Evolutionary conservation across 2,113 vertebrate species (phyloP), one percentile per base, ranked within the genome.

Genomic region (Antennarius striatus): DNA sequence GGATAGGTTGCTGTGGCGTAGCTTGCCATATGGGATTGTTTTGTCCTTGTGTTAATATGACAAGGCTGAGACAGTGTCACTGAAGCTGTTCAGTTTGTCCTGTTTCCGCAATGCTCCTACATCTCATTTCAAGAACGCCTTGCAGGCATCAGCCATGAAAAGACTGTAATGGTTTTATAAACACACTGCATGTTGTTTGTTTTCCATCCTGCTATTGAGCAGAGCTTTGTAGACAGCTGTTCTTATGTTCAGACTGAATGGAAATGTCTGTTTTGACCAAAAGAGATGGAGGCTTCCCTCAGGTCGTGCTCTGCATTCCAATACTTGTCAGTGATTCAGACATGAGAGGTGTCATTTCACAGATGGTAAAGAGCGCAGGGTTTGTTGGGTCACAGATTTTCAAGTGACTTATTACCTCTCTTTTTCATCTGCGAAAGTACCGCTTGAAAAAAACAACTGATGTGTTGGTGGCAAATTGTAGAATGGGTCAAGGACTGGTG

Each of bases 91-190:
- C 52, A 50, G 36, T 71, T 82, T 63, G 36, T 69, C 56, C 45
- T 7, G 10, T 76, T 66, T 64, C 61, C 55, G 63, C 71, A 43
- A 40, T 72, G 56, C 63, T 75, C 46, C 71, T 73, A 73, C 73
- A 61, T 87, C 55, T 83, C 52, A 84, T 86, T 86, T 80, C 28
- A 54, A 55, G 70, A 86, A 62, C 68, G 69, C 57, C 85, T 87
- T 4, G 14, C 68, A 71, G 83, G 76, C 75, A 79, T 67, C 5
- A 13, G 56, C 64, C 74, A 77, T 77, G 59, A 84, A 82, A 81
- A 71, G 68, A 59, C 66, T 62, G 46, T 83, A 84, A 84, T 75
- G 68, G 79, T 72, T 77, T 86, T 75, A 77, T 75, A 52, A 63
- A 49, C 63, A 76, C 55, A 46, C 66, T 80, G 66, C 73, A 76